phyloP scores from a whole-genome alignment of 2,888 invertebrate genomes.

The Eupithecia vulgata region DNA sequence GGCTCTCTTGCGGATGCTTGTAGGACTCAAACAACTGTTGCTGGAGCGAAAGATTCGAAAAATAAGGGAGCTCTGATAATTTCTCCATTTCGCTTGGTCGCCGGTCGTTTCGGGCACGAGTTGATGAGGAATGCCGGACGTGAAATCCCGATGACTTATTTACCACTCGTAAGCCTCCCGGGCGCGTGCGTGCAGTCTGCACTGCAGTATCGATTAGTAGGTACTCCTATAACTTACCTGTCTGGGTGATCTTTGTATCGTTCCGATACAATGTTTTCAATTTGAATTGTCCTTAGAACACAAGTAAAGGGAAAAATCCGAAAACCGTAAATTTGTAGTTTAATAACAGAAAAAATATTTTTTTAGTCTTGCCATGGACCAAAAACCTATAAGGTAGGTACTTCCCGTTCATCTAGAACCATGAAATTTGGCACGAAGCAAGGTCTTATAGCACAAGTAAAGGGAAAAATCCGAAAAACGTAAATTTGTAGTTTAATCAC shows the following conservation, averaged over 20 bases:
- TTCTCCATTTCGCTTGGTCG: conserved; percentile 6
- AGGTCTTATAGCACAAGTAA: no score
- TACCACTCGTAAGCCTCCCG: background rate
- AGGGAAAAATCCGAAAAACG: no score
- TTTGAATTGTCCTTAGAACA: no score
- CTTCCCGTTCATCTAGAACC: no score
- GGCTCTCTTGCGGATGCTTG: conserved; percentile 10
- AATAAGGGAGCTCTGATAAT: background rate
- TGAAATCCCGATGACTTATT: conserved; percentile 14
- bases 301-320: no score
- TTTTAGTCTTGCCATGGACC: no score
- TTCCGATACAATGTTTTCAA: background rate
- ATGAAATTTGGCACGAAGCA: no score
- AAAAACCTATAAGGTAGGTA: no score
- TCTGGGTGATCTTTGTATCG: conserved; percentile 11
- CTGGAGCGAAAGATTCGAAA: background rate
- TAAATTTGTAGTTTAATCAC: no score
- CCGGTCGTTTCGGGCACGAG: background rate
- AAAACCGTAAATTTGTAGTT: no score
- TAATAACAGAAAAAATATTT: no score
- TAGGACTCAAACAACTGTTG: conserved; percentile 16
- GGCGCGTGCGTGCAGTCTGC: conserved; percentile 33
- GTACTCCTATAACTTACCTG: conserved; percentile 21
- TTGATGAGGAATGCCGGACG: background rate
- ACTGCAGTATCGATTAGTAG: conserved; percentile 32